These are phyloP conservation scores for Neodiprion pinetum DNA, from an alignment of 1,140 invertebrate genomes.

Conservation along the genomic window DNA sequence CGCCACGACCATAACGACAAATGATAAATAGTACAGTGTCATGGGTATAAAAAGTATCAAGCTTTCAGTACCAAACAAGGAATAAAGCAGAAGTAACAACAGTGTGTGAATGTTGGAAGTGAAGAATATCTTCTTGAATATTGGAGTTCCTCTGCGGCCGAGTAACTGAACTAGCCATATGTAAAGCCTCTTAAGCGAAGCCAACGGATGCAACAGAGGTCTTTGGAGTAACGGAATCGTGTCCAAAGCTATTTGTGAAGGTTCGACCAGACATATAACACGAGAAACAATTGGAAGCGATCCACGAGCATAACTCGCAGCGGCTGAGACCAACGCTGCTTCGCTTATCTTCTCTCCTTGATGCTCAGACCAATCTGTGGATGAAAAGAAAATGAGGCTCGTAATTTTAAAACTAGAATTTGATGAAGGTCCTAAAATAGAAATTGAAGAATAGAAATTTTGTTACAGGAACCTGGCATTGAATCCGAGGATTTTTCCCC, in stretches of 20 bases:
- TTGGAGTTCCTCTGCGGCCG: conserved; percentile 62
- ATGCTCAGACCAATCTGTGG: conserved; percentile 51
- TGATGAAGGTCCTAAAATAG: neutral
- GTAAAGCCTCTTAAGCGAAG: conserved; percentile 74
- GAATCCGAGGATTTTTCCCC: conserved; percentile 37
- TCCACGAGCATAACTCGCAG: conserved; percentile 80
- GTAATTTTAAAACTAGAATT: conserved; percentile 9
- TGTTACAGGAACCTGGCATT: conserved; percentile 35
- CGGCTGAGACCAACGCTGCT: conserved; percentile 80
- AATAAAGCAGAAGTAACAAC: conserved; percentile 72
- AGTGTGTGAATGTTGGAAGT: conserved; percentile 70
- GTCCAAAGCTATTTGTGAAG: conserved; percentile 68
- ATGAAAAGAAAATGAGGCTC: neutral
- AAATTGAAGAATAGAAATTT: neutral
- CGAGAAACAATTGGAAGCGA: conserved; percentile 78
- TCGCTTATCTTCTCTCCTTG: conserved; percentile 79
- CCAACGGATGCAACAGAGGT: conserved; percentile 73
- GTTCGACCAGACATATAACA: conserved; percentile 73
- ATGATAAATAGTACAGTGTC: conserved; percentile 74
- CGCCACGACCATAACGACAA: conserved; percentile 75
- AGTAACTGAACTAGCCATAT: conserved; percentile 70
- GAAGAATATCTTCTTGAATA: conserved; percentile 60
- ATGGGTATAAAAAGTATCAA: conserved; percentile 72
- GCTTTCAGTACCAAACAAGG: conserved; percentile 70
- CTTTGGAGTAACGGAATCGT: conserved; percentile 74